Evolutionary conservation across 2,888 invertebrate species (phyloP).

Genomic region (Plagodis dolabraria): DNA sequence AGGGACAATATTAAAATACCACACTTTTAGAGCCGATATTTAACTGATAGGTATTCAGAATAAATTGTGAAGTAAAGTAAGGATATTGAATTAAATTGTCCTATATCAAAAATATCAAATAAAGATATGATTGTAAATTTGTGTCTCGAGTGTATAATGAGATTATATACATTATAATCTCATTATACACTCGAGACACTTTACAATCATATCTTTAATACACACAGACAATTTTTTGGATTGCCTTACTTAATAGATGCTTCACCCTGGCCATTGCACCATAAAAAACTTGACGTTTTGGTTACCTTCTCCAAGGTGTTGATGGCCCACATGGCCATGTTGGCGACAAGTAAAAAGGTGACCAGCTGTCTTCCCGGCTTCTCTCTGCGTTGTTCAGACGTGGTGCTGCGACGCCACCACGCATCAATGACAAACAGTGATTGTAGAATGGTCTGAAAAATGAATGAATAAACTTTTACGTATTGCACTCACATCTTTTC

Average conservation of each 20-base stretch:
- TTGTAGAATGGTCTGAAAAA: constrained; percentile 88
- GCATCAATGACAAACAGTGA: constrained; percentile 91
- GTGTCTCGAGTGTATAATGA: too few relatives aligned
- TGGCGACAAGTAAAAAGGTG: constrained; percentile 92
- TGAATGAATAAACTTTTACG: neutral
- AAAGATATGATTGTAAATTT: too few relatives aligned
- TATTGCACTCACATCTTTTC: too few relatives aligned
- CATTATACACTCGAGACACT: too few relatives aligned
- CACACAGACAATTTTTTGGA: too few relatives aligned
- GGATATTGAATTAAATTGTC: too few relatives aligned
- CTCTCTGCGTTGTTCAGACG: constrained; percentile 87
- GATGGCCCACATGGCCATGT: constrained; percentile 94
- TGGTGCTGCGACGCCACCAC: constrained; percentile 90
- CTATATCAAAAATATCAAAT: too few relatives aligned
- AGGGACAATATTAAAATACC: constrained; percentile 25
- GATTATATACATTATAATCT: too few relatives aligned
- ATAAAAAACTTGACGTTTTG: neutral
- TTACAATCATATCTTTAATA: too few relatives aligned
- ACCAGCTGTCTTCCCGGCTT: constrained; percentile 95
- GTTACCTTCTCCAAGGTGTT: constrained; percentile 89
- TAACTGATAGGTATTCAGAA: constrained; percentile 2
- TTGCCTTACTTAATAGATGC: too few relatives aligned
- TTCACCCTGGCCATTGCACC: too few relatives aligned
- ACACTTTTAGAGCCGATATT: constrained; percentile 17
- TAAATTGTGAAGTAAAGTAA: too few relatives aligned